Conservation (phyloP, 2,113 vertebrate genomes). For the Dasyprocta punctata region DNA sequence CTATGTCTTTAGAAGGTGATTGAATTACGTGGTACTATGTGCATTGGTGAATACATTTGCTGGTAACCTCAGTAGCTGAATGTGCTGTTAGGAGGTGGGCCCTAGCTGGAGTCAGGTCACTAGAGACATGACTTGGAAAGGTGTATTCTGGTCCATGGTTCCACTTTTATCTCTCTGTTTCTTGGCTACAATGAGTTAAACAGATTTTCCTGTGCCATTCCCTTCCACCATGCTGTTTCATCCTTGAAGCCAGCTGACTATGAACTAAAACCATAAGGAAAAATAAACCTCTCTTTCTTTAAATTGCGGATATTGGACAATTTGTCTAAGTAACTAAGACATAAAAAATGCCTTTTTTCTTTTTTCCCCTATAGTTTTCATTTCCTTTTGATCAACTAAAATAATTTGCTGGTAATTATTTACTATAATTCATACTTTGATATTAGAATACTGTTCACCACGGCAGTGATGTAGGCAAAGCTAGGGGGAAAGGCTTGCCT, state of each 20-base stretch:
- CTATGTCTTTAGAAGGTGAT: too few species aligned
- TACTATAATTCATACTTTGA: slow-evolving; percentile 87
- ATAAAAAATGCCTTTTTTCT: background rate
- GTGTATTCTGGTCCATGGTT: too few species aligned
- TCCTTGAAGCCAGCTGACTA: background rate
- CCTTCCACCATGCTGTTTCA: background rate
- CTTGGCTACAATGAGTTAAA: background rate
- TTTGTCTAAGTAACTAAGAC: background rate
- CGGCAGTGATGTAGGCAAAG: slow-evolving; percentile 95
- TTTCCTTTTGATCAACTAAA: slow-evolving; percentile 82
- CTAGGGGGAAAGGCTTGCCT: slow-evolving; percentile 97
- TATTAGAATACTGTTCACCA: slow-evolving; percentile 91
- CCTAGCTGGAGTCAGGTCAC: too few species aligned
- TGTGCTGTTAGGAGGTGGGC: too few species aligned
- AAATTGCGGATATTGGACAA: background rate
- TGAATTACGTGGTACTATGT: too few species aligned
- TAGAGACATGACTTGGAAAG: too few species aligned
- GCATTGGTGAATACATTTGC: too few species aligned
- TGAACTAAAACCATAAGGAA: background rate
- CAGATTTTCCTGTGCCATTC: background rate
- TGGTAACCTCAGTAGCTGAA: too few species aligned
- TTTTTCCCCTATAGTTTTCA: slow-evolving; percentile 78
- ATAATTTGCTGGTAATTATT: slow-evolving; percentile 89
- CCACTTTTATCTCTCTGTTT: background rate
- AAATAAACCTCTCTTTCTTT: background rate